Base-by-base conservation (phyloP, 2,797 vertebrate species). In the Danio tinwini region DNA sequence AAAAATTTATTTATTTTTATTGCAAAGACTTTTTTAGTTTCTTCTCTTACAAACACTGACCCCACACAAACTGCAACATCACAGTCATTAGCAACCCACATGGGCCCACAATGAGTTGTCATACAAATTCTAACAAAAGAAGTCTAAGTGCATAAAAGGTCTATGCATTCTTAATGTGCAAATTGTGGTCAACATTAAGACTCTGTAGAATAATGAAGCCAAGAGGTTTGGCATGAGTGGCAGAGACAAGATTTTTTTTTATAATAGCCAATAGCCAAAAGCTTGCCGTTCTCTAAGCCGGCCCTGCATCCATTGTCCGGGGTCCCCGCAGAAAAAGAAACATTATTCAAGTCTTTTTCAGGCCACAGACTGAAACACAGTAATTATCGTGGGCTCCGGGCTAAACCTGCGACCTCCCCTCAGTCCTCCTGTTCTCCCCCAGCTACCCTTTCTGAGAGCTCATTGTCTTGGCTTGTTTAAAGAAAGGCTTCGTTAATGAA, bases 271-370 rank as follows among this genome's bases (percentile, higher is more conserved):
- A 96, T 96, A 93, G 94, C 93, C 93, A 53, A 93, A 93, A 93
- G 92, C 92, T 80, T 50, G 80, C 78, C 62, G 92, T 92, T 81
- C 90, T 92, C 94, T 92, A 94, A 92, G 92, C 92, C 84, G 63
- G 90, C 90, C 91, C 92, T 89, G 85, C 80, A 76, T 89, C 89
- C 90, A 88, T 94, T 94, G 94, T 94, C 93, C 92, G 85, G 88
- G 17, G 81, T 80, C 89, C 58, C 76, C 90, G 86, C 89, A 90
- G 94, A 92, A 94, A 95, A 92, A 94, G 94, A 95, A 95, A 96
- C 95, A 95, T 95, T 95, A 94, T 95, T 95, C 92, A 95, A 95
- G 94, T 93, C 89, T 92, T 91, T 93, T 96, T 95, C 92, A 95
- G 89, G 70, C 82, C 86, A 87, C 87, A 85, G 88, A 92, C 93